A percentile compares a stretch with the other conserved stretches of the same genome.
Conservation (phyloP, 2,797 vertebrate genomes). For the Mormyrus hasselquistii region DNA sequence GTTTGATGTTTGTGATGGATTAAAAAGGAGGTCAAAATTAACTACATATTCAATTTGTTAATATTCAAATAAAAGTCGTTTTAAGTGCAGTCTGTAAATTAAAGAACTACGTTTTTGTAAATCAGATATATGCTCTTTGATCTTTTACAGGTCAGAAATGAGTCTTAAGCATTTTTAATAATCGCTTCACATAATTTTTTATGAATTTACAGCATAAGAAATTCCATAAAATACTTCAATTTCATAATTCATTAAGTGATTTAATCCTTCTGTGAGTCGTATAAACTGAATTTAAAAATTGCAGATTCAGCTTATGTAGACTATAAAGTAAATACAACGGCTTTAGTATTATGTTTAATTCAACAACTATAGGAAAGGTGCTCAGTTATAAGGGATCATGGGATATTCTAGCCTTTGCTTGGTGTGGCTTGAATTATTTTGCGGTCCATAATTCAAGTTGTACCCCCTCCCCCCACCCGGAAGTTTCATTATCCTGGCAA, state of each 20-base stretch:
- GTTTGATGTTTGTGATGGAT: constrained; percentile 18
- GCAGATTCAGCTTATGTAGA: not conserved
- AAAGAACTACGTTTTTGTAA: constrained; percentile 17
- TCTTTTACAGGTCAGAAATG: constrained; percentile 10
- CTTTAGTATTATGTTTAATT: constrained; percentile 19
- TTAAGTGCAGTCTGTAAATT: constrained; percentile 24
- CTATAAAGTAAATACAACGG: not conserved
- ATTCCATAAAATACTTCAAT: not conserved
- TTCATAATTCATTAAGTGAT: not conserved
- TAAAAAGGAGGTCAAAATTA: constrained; percentile 10
- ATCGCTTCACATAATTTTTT: not conserved
- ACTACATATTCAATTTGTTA: constrained; percentile 19
- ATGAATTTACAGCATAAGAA: not conserved
- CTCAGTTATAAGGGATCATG: not conserved
- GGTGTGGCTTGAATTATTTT: not conserved
- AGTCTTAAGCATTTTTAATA: constrained; percentile 3
- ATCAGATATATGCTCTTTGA: not conserved
- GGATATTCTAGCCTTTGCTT: not conserved
- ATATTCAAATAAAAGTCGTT: constrained; percentile 22
- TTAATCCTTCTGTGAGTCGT: not conserved
- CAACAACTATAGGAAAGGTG: not conserved
- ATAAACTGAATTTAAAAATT: constrained; percentile 8
- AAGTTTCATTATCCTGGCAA: not conserved
- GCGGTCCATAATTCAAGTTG: not conserved
- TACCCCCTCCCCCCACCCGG: no score